Base-by-base conservation (phyloP, 2,797 vertebrate genomes). In the Echeneis naucrates region DNA sequence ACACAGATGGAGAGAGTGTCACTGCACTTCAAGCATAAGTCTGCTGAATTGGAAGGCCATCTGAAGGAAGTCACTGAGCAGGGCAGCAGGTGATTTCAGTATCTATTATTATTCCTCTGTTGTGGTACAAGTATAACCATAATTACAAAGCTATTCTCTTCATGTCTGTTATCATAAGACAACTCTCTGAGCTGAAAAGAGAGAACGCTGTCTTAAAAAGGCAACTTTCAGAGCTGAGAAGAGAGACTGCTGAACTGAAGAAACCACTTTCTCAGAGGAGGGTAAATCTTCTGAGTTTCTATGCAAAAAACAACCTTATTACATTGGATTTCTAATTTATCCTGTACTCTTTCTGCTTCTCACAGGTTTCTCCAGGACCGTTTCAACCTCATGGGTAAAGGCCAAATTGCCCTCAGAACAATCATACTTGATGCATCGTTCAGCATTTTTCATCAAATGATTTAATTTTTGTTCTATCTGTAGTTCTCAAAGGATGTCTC, bases 191-290 rank as follows among this genome's bases (percentile, higher is more conserved):
- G 57, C 86, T 97, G 76, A 95, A 89, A 82, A 94, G 88, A 72
- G 95, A 96, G 80, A 97, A 97, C 47, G 78, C 71, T 6, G 92
- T 94, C 63, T 85, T 96, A 44, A 96, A 95, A 90, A 95, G 92
- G 79, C 91, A 89, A 44, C 72, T 96, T 44, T 93, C 89, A 40
- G 78, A 91, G 51, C 87, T 96, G 78, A 94, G 85, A 79, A 93
- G 89, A 63, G 94, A 96, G 76, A 96, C 93, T 44, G 84, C 75
- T 30, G 96, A 97, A 72, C 77, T 97, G 50, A 96, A 95, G 89
- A 96, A 95, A 85, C 94, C 93, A 33, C 92, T 96, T 67, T 94
- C 93, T 78, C 92, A 95, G 79, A 87, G 95, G 62, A 96, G 96
- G 94, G 96, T 95, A 82, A 88, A 89, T 87, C 27, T 53, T 63